Base-by-base conservation (phyloP, 2,113 vertebrate genomes). In the Rhabdomys dilectus region DNA sequence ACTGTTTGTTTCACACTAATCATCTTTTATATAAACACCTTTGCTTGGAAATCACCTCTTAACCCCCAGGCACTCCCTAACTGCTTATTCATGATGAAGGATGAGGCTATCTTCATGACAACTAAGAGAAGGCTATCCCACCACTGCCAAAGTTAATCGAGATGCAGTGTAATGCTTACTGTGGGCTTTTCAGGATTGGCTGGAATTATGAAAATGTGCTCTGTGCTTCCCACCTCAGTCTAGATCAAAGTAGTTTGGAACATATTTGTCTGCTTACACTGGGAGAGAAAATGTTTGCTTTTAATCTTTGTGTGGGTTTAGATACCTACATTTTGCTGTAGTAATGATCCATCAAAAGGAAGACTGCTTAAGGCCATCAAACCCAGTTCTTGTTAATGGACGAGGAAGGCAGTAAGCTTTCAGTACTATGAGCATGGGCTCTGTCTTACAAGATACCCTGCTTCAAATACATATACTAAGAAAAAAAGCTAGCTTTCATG, bases 61-160 rank as follows among this genome's bases (percentile, higher is more conserved):
- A 86, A 76, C 95, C 75, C 93, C 29, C 58, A 70, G 51, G n/a
- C 84, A 94, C 22, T 84, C 48, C 95, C 75, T 97, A 95, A 96
- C 96, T 92, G 88, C 29, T 93, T 94, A 58, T 36, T 81, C 39
- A 66, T 76, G 80, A 56, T 88, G 73, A 96, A 93, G 75, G 84
- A 94, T 36, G 53, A 84, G 95, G 92, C 84, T 80, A 96, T 96
- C 80, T 45, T 97, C 94, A 96, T 95, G 91, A 97, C 96, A 96
- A 96, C 92, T 95, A 53, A 96, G 53, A 96, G 76, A 85, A 88
- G 91, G 88, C 31, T 92, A 88, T 95, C 42, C 75, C 81, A 91
- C 75, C 56, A 81, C 81, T 1, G 0, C 15, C 66, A 16, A 97
- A 96, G 88, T 70, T 93, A 86, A 89, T 95, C 36, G 68, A 89